These are phyloP conservation scores for Ornithoptera alexandrae DNA, from an alignment of 2,888 invertebrate species.

Conservation along the genomic window DNA sequence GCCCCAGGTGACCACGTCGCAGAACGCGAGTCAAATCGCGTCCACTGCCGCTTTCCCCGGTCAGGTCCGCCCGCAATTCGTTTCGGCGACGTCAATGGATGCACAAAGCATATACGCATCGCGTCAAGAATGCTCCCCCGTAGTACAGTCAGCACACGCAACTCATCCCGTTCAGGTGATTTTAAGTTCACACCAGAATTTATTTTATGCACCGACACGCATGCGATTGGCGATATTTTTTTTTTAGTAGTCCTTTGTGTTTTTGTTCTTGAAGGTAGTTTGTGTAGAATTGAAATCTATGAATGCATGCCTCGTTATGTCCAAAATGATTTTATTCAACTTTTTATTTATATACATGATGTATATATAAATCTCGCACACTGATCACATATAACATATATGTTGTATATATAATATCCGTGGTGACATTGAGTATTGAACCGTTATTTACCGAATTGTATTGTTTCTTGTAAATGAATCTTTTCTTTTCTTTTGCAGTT, in stretches of 20 bases:
- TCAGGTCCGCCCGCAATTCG: slow-evolving; percentile 44
- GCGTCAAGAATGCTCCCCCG: slow-evolving; percentile 54
- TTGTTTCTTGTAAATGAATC: slow-evolving; percentile 47
- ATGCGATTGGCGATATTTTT: slow-evolving; percentile 34
- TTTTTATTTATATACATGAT: slow-evolving; percentile 14
- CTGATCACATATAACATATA: slow-evolving; percentile 24
- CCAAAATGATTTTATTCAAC: background rate
- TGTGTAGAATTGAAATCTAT: slow-evolving; percentile 27
- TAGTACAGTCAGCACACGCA: slow-evolving; percentile 34
- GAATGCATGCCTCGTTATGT: slow-evolving; percentile 30
- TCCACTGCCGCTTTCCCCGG: slow-evolving; percentile 42
- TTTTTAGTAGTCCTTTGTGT: slow-evolving; percentile 26
- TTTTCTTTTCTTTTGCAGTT: slow-evolving; percentile 63
- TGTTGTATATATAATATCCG: slow-evolving; percentile 32
- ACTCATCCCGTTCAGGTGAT: slow-evolving; percentile 37
- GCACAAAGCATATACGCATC: slow-evolving; percentile 48
- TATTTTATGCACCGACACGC: slow-evolving; percentile 31
- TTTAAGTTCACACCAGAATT: slow-evolving; percentile 13
- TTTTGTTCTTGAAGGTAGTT: slow-evolving; percentile 26
- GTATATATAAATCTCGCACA: slow-evolving; percentile 5
- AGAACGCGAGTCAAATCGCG: slow-evolving; percentile 44
- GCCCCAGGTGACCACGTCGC: slow-evolving; percentile 50
- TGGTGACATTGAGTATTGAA: slow-evolving; percentile 22
- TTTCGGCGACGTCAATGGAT: slow-evolving; percentile 46
- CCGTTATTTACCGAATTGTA: slow-evolving; percentile 31